phyloP scores from a whole-genome alignment of 1,140 invertebrate species.

The Frieseomelitta varia region DNA sequence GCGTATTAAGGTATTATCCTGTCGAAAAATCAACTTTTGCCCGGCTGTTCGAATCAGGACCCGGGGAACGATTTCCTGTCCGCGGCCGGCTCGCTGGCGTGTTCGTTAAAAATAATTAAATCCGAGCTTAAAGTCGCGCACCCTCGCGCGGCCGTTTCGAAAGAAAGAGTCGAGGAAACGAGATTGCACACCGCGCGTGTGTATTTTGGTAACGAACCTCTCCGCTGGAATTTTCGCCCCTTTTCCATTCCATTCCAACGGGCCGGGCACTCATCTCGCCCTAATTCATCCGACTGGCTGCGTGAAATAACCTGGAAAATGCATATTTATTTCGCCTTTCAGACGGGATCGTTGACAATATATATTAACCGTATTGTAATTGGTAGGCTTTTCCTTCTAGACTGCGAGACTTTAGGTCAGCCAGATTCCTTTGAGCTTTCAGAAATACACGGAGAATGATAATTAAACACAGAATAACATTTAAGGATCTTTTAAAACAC shows the following conservation, averaged over 20 bases:
- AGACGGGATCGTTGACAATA: neutral
- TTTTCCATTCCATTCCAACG: constrained; percentile 50
- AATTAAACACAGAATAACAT: neutral
- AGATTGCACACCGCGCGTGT: constrained; percentile 42
- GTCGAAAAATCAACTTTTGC: neutral
- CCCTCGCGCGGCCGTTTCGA: constrained; percentile 19
- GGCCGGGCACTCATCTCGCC: constrained; percentile 13
- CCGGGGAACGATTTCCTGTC: constrained; percentile 1
- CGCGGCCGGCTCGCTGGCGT: neutral
- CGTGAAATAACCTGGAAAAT: neutral
- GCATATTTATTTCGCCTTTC: neutral
- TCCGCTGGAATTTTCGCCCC: constrained; percentile 56
- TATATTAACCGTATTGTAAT: neutral
- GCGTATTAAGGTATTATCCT: neutral
- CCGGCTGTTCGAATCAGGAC: neutral
- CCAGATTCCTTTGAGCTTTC: neutral
- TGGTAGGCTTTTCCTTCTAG: neutral
- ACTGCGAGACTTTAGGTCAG: accelerated
- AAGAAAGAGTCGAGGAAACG: constrained; percentile 42
- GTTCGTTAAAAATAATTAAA: constrained; percentile 63
- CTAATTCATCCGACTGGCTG: neutral
- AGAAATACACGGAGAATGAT: neutral
- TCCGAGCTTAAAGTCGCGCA: constrained; percentile 39
- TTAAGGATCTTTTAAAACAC: neutral
- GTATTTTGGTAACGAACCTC: constrained; percentile 65